These are phyloP conservation scores for Meloe dianella DNA, from an alignment of 2,888 invertebrate genomes.

Conservation along the genomic window DNA sequence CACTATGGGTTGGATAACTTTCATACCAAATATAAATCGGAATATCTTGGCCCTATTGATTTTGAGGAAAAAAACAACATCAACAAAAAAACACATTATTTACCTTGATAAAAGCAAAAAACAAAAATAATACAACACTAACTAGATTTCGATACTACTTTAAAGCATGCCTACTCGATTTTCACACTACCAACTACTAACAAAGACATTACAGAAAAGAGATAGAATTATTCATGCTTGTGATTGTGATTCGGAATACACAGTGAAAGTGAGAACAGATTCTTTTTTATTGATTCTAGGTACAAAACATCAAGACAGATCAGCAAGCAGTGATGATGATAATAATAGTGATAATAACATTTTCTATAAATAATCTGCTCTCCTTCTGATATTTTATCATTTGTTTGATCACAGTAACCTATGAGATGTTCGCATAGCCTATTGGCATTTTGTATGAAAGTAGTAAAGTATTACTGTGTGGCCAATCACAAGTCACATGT, in stretches of 20 bases:
- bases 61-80: too few relatives aligned
- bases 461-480: conserved; percentile 47
- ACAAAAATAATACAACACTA: conserved; percentile 35
- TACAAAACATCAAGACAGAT: neutral
- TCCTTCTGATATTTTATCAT: neutral
- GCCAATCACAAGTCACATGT: conserved; percentile 46
- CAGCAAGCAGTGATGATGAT: neutral
- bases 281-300: neutral
- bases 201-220: conserved; percentile 15
- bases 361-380: conserved; percentile 8
- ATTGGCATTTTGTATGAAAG: neutral
- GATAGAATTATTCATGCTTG: conserved; percentile 1
- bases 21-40: conserved; percentile 99
- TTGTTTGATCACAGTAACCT: neutral
- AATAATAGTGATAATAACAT: neutral
- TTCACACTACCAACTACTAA: conserved; percentile 20
- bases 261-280: conserved; percentile 43
- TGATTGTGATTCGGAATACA: conserved; percentile 45
- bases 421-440: neutral
- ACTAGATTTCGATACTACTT: neutral
- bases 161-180: conserved; percentile 6
- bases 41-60: conserved; percentile 85
- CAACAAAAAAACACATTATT: too few relatives aligned
- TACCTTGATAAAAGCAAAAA: too few relatives aligned
- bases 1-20: conserved; percentile 96